Evolutionary conservation across 92 coral and sea anemone genomes (phyloP), one percentile per base, ranked within the genome.

Genomic region (Ricordea florida): DNA sequence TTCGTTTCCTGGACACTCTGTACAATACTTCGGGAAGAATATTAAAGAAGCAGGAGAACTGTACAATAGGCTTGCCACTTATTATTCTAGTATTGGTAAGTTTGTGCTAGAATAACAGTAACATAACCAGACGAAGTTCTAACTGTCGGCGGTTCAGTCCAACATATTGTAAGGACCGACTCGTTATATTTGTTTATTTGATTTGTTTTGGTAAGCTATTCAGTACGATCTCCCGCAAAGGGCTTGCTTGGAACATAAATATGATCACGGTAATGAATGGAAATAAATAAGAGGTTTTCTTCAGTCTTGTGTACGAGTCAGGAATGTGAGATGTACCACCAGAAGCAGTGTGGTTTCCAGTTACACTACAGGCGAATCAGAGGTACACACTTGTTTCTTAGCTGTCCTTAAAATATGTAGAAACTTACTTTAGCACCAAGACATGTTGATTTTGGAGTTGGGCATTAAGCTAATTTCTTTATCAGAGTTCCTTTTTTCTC

Each of bases 101-200:
- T 79, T 91, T 87, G 90, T 87, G 93, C 90, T 91, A 90, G 85
- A 91, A 91, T 91, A 91, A 91, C 81, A 78, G 76, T 74, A 84
- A 72, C 62, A 56, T 60, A 55, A 82, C 77, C 65, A 24, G 55
- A 70, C 77, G 43, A 55, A 38, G 77, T 41, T 53, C 41, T 42
- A 65, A 57, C 66, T 33, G 48, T 28, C 76, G 51, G 31, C 53
- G 38, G 28, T 41, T 70, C 77, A 68, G 50, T 57, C 35, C 41
- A 20, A 26, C 43, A 67, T 61, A 25, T 67, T 67, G 61, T 61
- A 67, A 50, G 62, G 74, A 66, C 62, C 35, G 40, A 37, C 51
- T 53, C 66, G 55, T 18, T 11, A 38, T 43, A 16, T 69, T 51
- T 70, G 55, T 53, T 52, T 55, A 70, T 34, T 25, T 15, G 44